Base-by-base conservation (phyloP, 2,113 vertebrate genomes). In the Sterna hirundo region DNA sequence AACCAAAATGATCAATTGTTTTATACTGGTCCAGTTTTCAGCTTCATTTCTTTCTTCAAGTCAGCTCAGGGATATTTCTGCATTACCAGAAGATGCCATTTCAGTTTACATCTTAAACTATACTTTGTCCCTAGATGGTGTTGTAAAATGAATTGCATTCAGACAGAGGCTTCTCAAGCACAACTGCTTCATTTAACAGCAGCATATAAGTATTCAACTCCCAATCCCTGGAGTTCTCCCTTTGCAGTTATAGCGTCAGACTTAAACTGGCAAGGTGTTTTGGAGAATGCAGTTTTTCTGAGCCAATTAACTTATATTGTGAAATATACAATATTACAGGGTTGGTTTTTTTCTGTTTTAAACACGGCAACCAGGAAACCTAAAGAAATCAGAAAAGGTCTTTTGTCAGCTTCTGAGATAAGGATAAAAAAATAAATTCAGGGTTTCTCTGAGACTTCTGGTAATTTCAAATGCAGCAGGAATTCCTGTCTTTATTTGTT, bases 181-280 rank as follows among this genome's bases (percentile, higher is more conserved):
- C 96, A 93, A 90, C 88, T 93, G 85, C 92, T 94, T 92, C 90
- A 93, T 97, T 96, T 96, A 92, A 83, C 92, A 96, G 79, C 47
- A 90, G 68, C 54, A 51, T 88, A 90, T 72, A 75, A 90, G 79
- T 62, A 90, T 92, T 96, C 94, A 93, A 23, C 85, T 92, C 68
- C 78, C 83, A 74, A 2, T 94, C 96, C 79, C 95, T 54, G 51
- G 90, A 92, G 92, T 64, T 92, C 76, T 90, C 26, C 30, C 52
- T 90, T 78, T 88, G 51, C 68, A 25, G 30, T 83, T 91, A 60
- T 4, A 92, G 25, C 4, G 2, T 74, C 78, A 70, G 62, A 49
- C 44, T 91, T 76, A 83, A 87, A 83, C 44, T 52, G 66, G 90
- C 13, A 86, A 83, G 49, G 15, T 93, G 29, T 80, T 96, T 60